Conservation (phyloP, 2,888 invertebrate genomes). For the Formica aserva region DNA sequence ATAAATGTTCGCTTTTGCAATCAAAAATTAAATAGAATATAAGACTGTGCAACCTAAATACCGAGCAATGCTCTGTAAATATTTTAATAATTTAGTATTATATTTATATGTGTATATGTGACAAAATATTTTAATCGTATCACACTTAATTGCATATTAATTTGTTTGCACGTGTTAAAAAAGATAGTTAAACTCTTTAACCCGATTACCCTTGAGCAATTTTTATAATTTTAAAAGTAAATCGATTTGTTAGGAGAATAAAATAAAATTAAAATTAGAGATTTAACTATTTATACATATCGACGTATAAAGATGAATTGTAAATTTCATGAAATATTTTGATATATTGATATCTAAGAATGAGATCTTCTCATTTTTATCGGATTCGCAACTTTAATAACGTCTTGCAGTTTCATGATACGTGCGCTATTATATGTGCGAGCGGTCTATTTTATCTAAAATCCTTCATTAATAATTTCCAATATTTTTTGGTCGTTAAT, state of each 20-base stretch:
- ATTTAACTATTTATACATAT: not conserved
- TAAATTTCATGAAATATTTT: not conserved
- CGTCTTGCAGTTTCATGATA: not conserved
- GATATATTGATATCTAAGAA: not conserved
- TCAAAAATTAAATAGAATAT: not conserved
- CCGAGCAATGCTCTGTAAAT: not conserved
- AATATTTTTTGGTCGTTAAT: not conserved
- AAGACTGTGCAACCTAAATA: slow-evolving; percentile 14
- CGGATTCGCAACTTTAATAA: not conserved
- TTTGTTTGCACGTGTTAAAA: not conserved
- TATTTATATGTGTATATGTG: not conserved
- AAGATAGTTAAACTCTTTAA: not conserved
- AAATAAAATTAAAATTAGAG: not conserved
- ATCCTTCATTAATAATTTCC: not conserved
- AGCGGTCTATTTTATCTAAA: not conserved
- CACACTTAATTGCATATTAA: not conserved
- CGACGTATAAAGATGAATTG: not conserved
- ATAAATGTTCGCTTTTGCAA: not conserved
- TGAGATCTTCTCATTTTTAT: not conserved
- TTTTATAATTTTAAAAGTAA: slow-evolving; percentile 7
- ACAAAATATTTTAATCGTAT: slow-evolving; percentile 19
- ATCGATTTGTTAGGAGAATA: not conserved
- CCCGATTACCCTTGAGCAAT: not conserved
- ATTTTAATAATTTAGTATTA: not conserved
- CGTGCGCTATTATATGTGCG: not conserved